phyloP scores from a whole-genome alignment of 2,888 invertebrate species.

The Nezara viridula region DNA sequence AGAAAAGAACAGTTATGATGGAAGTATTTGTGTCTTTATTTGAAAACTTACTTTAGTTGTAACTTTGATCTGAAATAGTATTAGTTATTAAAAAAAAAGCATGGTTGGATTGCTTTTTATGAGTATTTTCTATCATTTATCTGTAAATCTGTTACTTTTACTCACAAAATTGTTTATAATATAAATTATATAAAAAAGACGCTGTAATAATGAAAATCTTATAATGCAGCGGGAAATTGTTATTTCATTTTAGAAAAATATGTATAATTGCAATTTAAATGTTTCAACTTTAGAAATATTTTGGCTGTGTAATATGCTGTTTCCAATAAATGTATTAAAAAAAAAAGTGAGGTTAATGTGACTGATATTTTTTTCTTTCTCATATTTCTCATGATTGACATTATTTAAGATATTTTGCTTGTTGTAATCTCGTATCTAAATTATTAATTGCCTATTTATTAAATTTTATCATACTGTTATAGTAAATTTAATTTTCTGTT shows the following conservation, averaged over 20 bases:
- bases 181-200: too few relatives aligned
- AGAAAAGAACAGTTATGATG: not conserved
- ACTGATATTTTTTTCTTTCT: not conserved
- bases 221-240: too few relatives aligned
- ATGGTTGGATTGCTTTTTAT: too few relatives aligned
- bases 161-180: too few relatives aligned
- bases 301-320: conserved; percentile 10
- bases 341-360: not conserved
- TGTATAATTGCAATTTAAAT: not conserved
- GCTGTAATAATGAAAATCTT: too few relatives aligned
- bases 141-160: not conserved
- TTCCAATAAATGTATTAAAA: not conserved
- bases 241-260: too few relatives aligned
- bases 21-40: not conserved
- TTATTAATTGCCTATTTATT: not conserved
- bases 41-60: not conserved
- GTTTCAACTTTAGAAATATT: not conserved
- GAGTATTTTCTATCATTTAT: too few relatives aligned
- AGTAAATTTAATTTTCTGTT: not conserved
- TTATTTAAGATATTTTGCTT: not conserved
- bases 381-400: not conserved
- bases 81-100: not conserved
- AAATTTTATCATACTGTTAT: not conserved
- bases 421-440: not conserved
- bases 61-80: not conserved